Evolutionary conservation across 2,797 vertebrate species (phyloP).

Genomic region (Chrysocyon brachyurus): DNA sequence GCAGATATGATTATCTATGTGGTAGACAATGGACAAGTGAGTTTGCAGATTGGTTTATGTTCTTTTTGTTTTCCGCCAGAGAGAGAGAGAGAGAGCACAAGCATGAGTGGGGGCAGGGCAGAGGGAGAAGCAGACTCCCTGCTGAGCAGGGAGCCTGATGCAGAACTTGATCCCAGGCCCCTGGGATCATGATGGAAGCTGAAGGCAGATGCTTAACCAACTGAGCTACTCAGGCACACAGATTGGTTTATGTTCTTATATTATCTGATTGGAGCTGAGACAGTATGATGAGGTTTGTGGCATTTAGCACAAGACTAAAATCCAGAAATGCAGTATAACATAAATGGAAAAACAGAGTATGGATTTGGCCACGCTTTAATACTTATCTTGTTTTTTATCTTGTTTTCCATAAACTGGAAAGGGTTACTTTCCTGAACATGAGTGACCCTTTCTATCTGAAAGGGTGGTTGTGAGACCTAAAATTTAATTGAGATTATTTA

Average conservation of each 20-base stretch:
- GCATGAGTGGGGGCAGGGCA: too few relatives aligned
- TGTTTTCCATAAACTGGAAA: not conserved
- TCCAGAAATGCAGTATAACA: not conserved
- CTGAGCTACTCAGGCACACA: not conserved
- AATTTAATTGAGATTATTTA: not conserved
- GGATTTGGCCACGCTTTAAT: not conserved
- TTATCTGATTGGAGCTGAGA: not conserved
- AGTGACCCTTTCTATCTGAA: not conserved
- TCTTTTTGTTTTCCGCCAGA: not conserved
- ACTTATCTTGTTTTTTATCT: not conserved
- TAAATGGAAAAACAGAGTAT: not conserved
- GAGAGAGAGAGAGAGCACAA: too few relatives aligned
- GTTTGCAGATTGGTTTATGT: slow-evolving; percentile 50
- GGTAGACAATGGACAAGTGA: slow-evolving; percentile 96
- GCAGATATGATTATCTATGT: slow-evolving; percentile 96
- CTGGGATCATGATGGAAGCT: too few relatives aligned
- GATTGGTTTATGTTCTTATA: not conserved
- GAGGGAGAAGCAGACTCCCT: too few relatives aligned
- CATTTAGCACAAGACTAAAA: not conserved
- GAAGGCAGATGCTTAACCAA: too few relatives aligned
- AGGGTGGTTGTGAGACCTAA: not conserved
- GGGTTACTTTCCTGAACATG: not conserved
- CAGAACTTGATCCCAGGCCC: too few relatives aligned
- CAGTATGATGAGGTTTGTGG: not conserved
- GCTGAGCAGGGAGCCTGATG: too few relatives aligned